Evolutionary conservation across 2,113 vertebrate genomes (phyloP).

Genomic region (Apodemus speciosus): DNA sequence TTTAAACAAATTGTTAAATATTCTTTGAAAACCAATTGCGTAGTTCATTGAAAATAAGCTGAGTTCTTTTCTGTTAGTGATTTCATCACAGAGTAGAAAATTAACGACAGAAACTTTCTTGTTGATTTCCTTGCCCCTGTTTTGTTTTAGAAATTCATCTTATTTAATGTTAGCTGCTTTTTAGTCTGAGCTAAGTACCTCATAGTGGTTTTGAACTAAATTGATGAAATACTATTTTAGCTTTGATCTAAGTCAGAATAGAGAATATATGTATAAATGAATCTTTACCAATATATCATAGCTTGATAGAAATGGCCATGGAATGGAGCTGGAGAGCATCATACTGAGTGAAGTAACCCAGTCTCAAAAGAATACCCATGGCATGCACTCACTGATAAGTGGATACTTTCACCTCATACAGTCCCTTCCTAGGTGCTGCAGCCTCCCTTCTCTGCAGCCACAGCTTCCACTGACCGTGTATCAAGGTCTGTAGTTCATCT

Average conservation of each 20-base stretch:
- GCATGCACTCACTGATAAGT: too few species aligned
- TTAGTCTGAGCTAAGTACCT: slow-evolving; percentile 8
- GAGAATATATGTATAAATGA: not conserved
- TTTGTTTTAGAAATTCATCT: slow-evolving; percentile 55
- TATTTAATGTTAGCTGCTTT: slow-evolving; percentile 27
- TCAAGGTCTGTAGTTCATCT: not conserved
- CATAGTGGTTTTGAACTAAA: slow-evolving; percentile 38
- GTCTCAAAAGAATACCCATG: too few species aligned
- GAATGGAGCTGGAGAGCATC: too few species aligned
- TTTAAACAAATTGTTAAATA: not conserved
- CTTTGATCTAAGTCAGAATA: slow-evolving; percentile 33
- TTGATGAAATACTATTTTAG: not conserved
- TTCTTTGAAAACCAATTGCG: slow-evolving; percentile 4
- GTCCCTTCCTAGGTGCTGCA: not conserved
- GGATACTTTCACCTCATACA: not conserved
- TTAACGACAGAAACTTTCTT: not conserved
- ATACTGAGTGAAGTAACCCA: too few species aligned
- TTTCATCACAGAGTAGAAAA: not conserved
- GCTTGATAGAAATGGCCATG: not conserved
- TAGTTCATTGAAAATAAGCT: not conserved
- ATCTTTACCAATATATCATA: not conserved
- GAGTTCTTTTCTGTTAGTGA: not conserved
- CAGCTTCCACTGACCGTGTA: not conserved
- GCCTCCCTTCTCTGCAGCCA: not conserved
- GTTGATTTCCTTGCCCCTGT: not conserved